Base-by-base conservation (phyloP, 2,113 vertebrate species). In the Nothocercus julius region DNA sequence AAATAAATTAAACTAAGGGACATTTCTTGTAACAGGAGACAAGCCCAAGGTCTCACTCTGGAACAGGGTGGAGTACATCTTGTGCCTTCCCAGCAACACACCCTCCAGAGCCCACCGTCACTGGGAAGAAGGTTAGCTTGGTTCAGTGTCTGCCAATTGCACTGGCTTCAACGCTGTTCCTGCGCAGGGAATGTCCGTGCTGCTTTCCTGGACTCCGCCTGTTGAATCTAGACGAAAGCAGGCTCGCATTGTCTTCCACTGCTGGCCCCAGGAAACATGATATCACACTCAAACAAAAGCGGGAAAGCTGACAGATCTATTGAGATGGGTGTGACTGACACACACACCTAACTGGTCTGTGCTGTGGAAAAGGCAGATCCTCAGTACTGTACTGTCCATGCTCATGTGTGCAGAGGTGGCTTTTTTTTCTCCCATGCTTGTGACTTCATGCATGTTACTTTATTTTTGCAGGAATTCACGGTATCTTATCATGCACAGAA, bases 271-370 rank as follows among this genome's bases (percentile, higher is more conserved):
- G 98, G 98, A 98, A 98, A 94, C 96, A 98, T 98, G 98, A 98
- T 98, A 98, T 98, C 98, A 98, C 97, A 82, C 95, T 92, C 91
- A 94, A 98, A 98, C 98, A 98, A 98, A 98, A 98, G 97, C 96
- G 98, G 98, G 98, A 98, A 98, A 98, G 98, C 98, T 97, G 97
- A 97, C 97, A 98, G 98, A 98, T 98, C 97, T 98, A 89, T 94
- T 56, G 97, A 97, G 97, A 98, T 96, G 98, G 98, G 98, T 98
- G 98, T 98, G 97, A 94, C 97, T 76, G 14, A 67, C 67, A 93
- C 91, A 97, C 96, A 97, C 97, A 97, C 96, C 98, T 98, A 95
- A 20, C 87, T 87, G 91, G 70, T 76, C 94, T 78, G 95, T 44
- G 76, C 76, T 61, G 72, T 79, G 94, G 94, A 93, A 96, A 95